Evolutionary conservation across 1,140 invertebrate genomes (phyloP).

Genomic region (Brachionus manjavacas): DNA sequence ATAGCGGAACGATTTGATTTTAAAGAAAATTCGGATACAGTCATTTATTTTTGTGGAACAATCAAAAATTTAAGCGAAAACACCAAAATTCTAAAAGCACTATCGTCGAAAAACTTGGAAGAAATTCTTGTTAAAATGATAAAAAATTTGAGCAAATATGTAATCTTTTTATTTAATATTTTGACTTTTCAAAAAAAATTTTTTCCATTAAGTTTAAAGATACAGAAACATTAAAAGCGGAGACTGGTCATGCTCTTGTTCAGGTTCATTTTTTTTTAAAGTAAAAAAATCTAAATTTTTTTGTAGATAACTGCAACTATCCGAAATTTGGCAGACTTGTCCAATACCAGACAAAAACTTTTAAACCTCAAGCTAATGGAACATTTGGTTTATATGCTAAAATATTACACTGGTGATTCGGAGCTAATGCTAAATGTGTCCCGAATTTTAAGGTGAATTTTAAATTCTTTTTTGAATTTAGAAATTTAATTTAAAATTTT

Average conservation of each 20-base stretch:
- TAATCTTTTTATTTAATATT: neutral
- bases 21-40: slow-evolving; percentile 21
- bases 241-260: slow-evolving; percentile 19
- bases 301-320: slow-evolving; percentile 29
- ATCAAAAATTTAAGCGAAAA: slow-evolving; percentile 40
- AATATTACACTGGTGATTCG: slow-evolving; percentile 64
- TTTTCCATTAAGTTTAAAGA: slow-evolving; percentile 24
- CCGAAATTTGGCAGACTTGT: slow-evolving; percentile 39
- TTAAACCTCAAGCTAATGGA: slow-evolving; percentile 58
- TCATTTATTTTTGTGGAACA: slow-evolving; percentile 28
- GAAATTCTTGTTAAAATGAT: neutral
- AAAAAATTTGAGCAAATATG: slow-evolving; percentile 28
- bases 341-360: slow-evolving; percentile 34
- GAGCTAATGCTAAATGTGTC: slow-evolving; percentile 72
- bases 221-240: slow-evolving; percentile 2
- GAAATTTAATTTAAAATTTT: neutral
- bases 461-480: neutral
- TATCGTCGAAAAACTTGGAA: slow-evolving; percentile 36
- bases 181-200: neutral
- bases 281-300: neutral
- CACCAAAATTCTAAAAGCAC: neutral
- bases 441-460: slow-evolving; percentile 68
- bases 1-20: slow-evolving; percentile 19
- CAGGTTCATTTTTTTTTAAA: neutral
- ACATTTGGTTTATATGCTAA: slow-evolving; percentile 59